Evolutionary conservation across 2,888 invertebrate genomes (phyloP).

Genomic region (Parnassius orleans): DNA sequence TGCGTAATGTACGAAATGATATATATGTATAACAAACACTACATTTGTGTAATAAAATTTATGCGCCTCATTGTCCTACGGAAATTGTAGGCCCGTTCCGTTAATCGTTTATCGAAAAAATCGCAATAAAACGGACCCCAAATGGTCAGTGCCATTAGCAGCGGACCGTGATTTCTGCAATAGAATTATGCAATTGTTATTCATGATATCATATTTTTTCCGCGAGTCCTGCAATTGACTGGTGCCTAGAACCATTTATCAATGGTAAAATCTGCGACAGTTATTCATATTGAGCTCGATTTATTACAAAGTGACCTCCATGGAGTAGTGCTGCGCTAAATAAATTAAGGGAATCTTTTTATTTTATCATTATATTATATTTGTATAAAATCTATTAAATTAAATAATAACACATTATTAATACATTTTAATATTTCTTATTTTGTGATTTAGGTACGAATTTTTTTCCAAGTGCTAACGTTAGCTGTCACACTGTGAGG

Average conservation of each 20-base stretch:
- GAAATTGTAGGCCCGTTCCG: slow-evolving; percentile 70
- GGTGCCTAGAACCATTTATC: slow-evolving; percentile 67
- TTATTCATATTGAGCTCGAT: slow-evolving; percentile 69
- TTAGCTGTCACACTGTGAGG: no score
- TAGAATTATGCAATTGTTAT: slow-evolving; percentile 67
- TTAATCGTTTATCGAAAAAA: slow-evolving; percentile 73
- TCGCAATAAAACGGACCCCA: slow-evolving; percentile 49
- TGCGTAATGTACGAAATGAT: no score
- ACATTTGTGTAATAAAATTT: slow-evolving; percentile 72
- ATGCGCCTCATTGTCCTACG: slow-evolving; percentile 69
- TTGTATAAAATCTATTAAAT: no score
- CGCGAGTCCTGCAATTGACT: slow-evolving; percentile 53
- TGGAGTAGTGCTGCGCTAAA: slow-evolving; percentile 44
- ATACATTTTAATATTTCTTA: no score
- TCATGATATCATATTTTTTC: slow-evolving; percentile 61
- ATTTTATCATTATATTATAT: no score
- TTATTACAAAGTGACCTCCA: slow-evolving; percentile 43
- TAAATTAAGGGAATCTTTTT: no score
- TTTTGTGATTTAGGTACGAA: no score
- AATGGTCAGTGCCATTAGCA: slow-evolving; percentile 65
- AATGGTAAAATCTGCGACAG: slow-evolving; percentile 72
- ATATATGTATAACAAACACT: slow-evolving; percentile 36
- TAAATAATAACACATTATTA: no score
- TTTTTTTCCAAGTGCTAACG: no score
- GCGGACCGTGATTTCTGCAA: slow-evolving; percentile 60